These are phyloP conservation scores for Malaclemys terrapin DNA, from an alignment of 2,113 vertebrate genomes.

Conservation along the genomic window DNA sequence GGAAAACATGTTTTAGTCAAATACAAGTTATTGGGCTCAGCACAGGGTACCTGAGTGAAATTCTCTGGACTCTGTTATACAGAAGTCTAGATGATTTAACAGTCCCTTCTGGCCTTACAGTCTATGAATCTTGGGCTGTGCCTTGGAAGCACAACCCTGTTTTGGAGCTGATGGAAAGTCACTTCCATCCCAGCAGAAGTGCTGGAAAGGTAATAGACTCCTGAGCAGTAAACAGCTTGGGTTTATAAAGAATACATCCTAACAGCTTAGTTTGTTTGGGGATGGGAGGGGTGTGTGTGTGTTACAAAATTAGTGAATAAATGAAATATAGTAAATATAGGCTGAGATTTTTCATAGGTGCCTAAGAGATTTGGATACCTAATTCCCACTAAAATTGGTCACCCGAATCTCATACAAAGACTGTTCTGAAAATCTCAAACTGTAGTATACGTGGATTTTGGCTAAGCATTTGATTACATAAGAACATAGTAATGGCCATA, in stretches of 20 bases:
- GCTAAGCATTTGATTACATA: background rate
- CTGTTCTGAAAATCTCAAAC: background rate
- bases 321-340: background rate
- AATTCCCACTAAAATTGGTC: background rate
- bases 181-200: background rate
- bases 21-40: background rate
- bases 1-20: fast-evolving
- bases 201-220: background rate
- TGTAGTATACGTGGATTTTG: background rate
- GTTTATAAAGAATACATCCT: background rate
- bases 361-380: background rate
- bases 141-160: background rate
- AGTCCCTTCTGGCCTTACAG: background rate
- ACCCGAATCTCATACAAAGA: background rate
- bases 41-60: background rate
- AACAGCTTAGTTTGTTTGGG: background rate
- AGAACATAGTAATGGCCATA: background rate
- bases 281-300: background rate
- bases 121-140: background rate
- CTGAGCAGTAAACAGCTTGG: fast-evolving
- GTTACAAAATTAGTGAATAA: background rate
- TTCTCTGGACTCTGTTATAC: background rate
- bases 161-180: background rate
- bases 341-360: background rate
- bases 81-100: background rate